These are phyloP conservation scores for Cosmia trapezina DNA, from an alignment of 2,888 invertebrate genomes.

Conservation along the genomic window DNA sequence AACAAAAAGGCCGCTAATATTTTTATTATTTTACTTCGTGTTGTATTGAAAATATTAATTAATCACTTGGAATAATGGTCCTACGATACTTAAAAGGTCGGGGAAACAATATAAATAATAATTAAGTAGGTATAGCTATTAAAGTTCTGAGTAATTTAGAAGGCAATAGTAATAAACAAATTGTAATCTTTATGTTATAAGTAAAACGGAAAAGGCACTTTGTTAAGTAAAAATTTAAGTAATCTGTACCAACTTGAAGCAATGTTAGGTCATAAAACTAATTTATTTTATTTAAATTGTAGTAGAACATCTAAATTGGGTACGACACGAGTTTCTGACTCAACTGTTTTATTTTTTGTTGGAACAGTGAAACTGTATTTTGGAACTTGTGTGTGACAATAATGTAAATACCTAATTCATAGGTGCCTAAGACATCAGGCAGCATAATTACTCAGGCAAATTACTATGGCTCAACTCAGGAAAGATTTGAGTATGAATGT, in stretches of 20 bases:
- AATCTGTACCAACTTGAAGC: constrained; percentile 9
- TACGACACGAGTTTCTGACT: constrained; percentile 4
- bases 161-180: constrained; percentile 42
- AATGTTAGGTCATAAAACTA: constrained; percentile 24
- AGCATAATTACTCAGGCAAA: too few relatives aligned
- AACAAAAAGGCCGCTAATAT: constrained; percentile 23
- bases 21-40: constrained; percentile 49
- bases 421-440: neutral
- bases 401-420: neutral
- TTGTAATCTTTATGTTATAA: constrained; percentile 43
- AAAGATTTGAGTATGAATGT: too few relatives aligned
- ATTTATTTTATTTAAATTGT: constrained; percentile 12
- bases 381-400: neutral
- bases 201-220: constrained; percentile 29
- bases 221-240: constrained; percentile 20
- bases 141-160: constrained; percentile 32
- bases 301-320: constrained; percentile 5
- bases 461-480: neutral
- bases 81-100: constrained; percentile 55
- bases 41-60: constrained; percentile 50
- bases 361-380: neutral
- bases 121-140: constrained; percentile 28
- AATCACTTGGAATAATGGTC: constrained; percentile 47
- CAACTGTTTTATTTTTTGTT: neutral
- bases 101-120: constrained; percentile 21